phyloP scores from a whole-genome alignment of 2,888 invertebrate species.

The Frankliniella fusca region DNA sequence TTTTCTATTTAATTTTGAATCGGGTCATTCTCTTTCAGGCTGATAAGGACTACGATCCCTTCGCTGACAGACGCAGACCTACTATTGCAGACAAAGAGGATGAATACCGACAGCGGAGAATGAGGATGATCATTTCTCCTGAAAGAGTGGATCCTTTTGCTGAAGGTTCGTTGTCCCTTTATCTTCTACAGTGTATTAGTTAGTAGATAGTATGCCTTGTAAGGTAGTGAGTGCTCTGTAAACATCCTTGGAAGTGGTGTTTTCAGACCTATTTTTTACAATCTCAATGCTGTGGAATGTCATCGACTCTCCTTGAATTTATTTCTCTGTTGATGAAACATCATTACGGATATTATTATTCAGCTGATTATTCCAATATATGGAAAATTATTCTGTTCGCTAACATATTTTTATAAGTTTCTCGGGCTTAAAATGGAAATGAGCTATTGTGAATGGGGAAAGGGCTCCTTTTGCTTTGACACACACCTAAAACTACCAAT shows the following conservation, averaged over 20 bases:
- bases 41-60: slow-evolving; percentile 90
- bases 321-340: no score
- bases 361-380: not conserved
- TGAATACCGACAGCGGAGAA: slow-evolving; percentile 87
- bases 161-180: slow-evolving; percentile 69
- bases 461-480: no score
- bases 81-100: slow-evolving; percentile 95
- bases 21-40: slow-evolving; percentile 53
- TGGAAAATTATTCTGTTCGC: not conserved
- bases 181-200: not conserved
- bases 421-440: not conserved
- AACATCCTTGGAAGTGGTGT: not conserved
- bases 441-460: no score
- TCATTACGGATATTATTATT: no score
- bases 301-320: no score
- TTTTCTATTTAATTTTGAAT: slow-evolving; percentile 29
- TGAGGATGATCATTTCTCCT: slow-evolving; percentile 91
- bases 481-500: not conserved
- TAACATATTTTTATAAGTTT: not conserved
- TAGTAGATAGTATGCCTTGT: not conserved
- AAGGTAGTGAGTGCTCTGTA: not conserved
- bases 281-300: no score
- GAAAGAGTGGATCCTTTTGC: slow-evolving; percentile 97
- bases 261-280: no score
- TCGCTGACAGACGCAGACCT: slow-evolving; percentile 84